A percentile compares a stretch with the other conserved stretches of the same genome.
These are phyloP conservation scores for Solen grandis DNA, from an alignment of 1,140 invertebrate species.

Conservation along the genomic window DNA sequence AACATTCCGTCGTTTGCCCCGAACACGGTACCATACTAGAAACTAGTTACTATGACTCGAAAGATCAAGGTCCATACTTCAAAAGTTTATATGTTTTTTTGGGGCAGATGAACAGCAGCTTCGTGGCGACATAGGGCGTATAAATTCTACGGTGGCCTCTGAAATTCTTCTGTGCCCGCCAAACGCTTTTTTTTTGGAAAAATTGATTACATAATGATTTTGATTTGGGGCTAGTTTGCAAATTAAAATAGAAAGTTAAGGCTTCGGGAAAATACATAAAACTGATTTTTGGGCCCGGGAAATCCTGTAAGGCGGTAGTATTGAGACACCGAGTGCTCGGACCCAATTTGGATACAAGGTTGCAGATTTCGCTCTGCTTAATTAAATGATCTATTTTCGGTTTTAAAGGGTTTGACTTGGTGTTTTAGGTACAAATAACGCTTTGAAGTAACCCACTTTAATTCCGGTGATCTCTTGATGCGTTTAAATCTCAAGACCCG, in stretches of 20 bases:
- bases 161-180: constrained; percentile 65
- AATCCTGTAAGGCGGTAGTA: neutral
- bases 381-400: constrained; percentile 34
- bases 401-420: constrained; percentile 46
- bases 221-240: constrained; percentile 65
- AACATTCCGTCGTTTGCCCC: constrained; percentile 70
- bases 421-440: constrained; percentile 38
- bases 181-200: constrained; percentile 67
- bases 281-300: constrained; percentile 43
- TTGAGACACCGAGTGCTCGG: neutral
- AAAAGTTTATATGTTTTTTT: constrained; percentile 74
- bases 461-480: constrained; percentile 2
- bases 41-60: too few relatives aligned
- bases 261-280: constrained; percentile 57
- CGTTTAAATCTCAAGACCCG: constrained; percentile 10
- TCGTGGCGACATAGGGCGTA: constrained; percentile 64
- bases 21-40: constrained; percentile 61
- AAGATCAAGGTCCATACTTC: constrained; percentile 58
- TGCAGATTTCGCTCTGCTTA: constrained; percentile 20
- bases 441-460: constrained; percentile 30
- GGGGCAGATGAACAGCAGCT: constrained; percentile 66
- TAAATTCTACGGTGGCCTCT: constrained; percentile 62
- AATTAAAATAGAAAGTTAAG: constrained; percentile 39
- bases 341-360: constrained; percentile 28
- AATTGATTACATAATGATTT: constrained; percentile 77